phyloP scores from a whole-genome alignment of 2,113 vertebrate genomes.

The Xiphias gladius region DNA sequence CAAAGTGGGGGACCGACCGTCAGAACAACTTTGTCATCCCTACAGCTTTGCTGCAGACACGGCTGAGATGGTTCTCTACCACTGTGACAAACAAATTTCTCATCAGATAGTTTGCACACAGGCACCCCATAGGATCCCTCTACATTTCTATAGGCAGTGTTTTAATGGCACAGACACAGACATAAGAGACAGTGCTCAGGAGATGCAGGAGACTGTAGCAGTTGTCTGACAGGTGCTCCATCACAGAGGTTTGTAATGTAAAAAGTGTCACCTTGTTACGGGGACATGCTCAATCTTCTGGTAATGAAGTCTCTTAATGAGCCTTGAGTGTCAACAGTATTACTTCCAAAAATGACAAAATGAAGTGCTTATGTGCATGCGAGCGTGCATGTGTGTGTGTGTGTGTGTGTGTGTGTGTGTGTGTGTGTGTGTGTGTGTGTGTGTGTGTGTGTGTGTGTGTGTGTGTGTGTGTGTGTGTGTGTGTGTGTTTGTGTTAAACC shows the following conservation, averaged over 20 bases:
- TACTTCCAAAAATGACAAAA: constrained; percentile 11
- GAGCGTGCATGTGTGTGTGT: constrained; percentile 2
- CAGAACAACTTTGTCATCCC: background rate
- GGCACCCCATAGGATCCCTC: background rate
- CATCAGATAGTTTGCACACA: background rate
- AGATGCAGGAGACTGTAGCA: constrained; percentile 12
- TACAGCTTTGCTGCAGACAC: background rate
- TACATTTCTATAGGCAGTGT: background rate
- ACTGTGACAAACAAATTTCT: background rate
- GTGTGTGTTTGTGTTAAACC: constrained; percentile 29
- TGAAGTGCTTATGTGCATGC: constrained; percentile 12
- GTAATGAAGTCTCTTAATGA: constrained; percentile 57
- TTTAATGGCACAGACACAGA: constrained; percentile 21
- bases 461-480: constrained; percentile 11
- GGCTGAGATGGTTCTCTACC: background rate
- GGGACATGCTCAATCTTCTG: constrained; percentile 46
- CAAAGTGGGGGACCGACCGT: background rate
- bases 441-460: constrained; percentile 12
- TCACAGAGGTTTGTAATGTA: constrained; percentile 37
- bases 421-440: constrained; percentile 13
- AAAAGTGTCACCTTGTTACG: constrained; percentile 39
- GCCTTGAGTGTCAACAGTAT: constrained; percentile 28
- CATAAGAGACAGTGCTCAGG: constrained; percentile 4
- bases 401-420: constrained; percentile 16
- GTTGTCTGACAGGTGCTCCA: constrained; percentile 43